These are phyloP conservation scores for Phania funesta DNA, from an alignment of 2,888 invertebrate species.

Conservation along the genomic window DNA sequence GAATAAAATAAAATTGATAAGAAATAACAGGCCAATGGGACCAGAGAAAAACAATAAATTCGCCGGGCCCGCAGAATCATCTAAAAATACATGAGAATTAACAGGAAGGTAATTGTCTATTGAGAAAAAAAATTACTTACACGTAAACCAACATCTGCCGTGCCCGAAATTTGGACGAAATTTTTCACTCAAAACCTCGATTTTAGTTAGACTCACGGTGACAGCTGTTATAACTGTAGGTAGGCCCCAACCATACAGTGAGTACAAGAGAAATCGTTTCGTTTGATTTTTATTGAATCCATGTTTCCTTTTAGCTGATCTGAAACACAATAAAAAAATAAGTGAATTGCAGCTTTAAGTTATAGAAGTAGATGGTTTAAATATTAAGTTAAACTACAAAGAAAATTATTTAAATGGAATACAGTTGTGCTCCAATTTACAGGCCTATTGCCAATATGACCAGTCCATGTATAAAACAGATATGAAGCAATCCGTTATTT, in stretches of 20 bases:
- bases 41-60: constrained; percentile 84
- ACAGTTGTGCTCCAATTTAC: too few relatives aligned
- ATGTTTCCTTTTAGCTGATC: constrained; percentile 73
- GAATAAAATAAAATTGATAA: constrained; percentile 86
- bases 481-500: too few relatives aligned
- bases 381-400: neutral
- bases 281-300: constrained; percentile 71
- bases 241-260: constrained; percentile 87
- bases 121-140: constrained; percentile 65
- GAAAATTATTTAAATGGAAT: too few relatives aligned
- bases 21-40: constrained; percentile 84
- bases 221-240: constrained; percentile 82
- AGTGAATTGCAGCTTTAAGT: too few relatives aligned
- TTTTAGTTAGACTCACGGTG: constrained; percentile 82
- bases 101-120: neutral
- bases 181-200: constrained; percentile 79
- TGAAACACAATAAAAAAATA: constrained; percentile 52
- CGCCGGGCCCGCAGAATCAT: constrained; percentile 76
- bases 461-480: too few relatives aligned
- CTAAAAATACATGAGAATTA: constrained; percentile 65
- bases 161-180: constrained; percentile 84
- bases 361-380: neutral
- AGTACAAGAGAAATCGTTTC: constrained; percentile 84
- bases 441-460: too few relatives aligned
- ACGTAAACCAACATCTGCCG: constrained; percentile 85